Percentiles rank a stretch among this genome's conserved stretches.
phyloP scores from a whole-genome alignment of 2,888 invertebrate species.

The Siphlonurus alternatus region DNA sequence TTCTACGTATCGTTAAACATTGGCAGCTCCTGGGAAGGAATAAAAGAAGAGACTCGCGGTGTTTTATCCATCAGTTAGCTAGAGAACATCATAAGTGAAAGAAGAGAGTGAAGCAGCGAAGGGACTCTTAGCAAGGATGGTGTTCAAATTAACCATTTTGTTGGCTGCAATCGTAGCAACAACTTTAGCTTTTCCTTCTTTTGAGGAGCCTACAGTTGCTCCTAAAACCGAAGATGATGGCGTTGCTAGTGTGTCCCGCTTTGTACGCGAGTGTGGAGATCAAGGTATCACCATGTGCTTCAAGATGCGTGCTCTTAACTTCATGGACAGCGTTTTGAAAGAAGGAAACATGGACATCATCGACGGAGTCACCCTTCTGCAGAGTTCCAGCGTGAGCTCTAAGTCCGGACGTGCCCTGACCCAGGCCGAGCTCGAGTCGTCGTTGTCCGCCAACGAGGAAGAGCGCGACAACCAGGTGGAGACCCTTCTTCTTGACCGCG shows the following conservation, averaged over 20 bases:
- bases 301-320: constrained; percentile 55
- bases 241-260: constrained; percentile 44
- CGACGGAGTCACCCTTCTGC: constrained; percentile 39
- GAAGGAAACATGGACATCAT: constrained; percentile 38
- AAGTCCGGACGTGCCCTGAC: constrained; percentile 21
- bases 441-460: constrained; percentile 42
- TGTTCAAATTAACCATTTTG: not conserved
- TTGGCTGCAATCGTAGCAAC: constrained; percentile 19
- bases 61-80: not conserved
- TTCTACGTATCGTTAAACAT: not conserved
- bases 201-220: constrained; percentile 26
- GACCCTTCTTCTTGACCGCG: constrained; percentile 53
- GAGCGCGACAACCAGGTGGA: constrained; percentile 53
- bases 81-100: not conserved
- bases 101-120: not conserved
- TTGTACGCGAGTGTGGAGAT: constrained; percentile 48
- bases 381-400: constrained; percentile 27
- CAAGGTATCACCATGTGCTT: constrained; percentile 51
- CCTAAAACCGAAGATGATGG: constrained; percentile 25
- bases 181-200: constrained; percentile 27
- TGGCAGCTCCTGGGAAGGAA: not conserved
- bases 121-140: not conserved
- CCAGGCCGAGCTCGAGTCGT: constrained; percentile 28
- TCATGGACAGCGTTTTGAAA: constrained; percentile 41
- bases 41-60: not conserved